Evolutionary conservation across 2,888 invertebrate genomes (phyloP).

Genomic region (Agriopis aurantiaria): DNA sequence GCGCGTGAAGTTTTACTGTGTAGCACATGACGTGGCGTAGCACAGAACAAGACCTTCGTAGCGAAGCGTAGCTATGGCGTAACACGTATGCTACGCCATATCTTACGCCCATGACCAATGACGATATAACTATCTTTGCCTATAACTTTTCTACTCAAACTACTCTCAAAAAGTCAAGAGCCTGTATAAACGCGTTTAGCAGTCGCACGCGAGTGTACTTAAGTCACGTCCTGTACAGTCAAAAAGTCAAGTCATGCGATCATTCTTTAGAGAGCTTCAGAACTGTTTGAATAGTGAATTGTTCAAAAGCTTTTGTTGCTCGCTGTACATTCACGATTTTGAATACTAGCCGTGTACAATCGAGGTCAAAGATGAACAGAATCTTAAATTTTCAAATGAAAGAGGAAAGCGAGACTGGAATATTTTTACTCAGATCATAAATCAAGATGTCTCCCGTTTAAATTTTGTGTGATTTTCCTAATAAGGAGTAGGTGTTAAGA

Average conservation of each 20-base stretch:
- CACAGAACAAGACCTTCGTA: neutral
- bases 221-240: constrained; percentile 18
- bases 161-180: constrained; percentile 52
- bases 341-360: constrained; percentile 36
- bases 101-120: constrained; percentile 41
- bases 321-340: constrained; percentile 23
- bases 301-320: constrained; percentile 18
- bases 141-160: constrained; percentile 62
- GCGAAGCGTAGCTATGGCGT: constrained; percentile 7
- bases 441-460: constrained; percentile 13
- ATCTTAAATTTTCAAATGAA: constrained; percentile 31
- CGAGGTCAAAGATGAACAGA: constrained; percentile 37
- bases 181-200: constrained; percentile 46
- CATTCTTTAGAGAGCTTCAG: constrained; percentile 5
- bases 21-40: neutral
- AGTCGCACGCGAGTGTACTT: constrained; percentile 25
- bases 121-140: constrained; percentile 4
- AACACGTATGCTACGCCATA: constrained; percentile 1
- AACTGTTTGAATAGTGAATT: constrained; percentile 6
- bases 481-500: constrained; percentile 18
- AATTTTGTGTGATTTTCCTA: constrained; percentile 18
- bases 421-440: constrained; percentile 24
- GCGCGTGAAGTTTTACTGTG: neutral
- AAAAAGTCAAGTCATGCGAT: constrained; percentile 13
- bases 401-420: constrained; percentile 24